Evolutionary conservation across 2,888 invertebrate species (phyloP), one percentile per base, ranked within the genome.

Genomic region (Drosophila setosimentum): DNA sequence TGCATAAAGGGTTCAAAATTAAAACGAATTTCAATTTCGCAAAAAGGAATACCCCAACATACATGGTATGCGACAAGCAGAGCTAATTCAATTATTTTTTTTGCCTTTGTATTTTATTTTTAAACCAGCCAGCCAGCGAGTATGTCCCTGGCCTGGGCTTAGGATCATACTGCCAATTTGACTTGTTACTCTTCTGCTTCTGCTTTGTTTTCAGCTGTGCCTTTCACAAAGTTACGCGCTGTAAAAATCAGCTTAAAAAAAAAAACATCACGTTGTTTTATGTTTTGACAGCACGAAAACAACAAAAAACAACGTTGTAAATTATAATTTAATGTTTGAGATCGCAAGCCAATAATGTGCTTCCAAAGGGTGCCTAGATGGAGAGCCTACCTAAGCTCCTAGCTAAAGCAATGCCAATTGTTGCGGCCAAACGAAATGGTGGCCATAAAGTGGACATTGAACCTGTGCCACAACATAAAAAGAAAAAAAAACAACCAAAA

Each of bases 291-390:
- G 70, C 65, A 16, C 29, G 33, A 60, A 68, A 24, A 61, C 40
- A 53, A 48, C 58, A 72, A 76, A 72, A 85, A 83, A 89, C 87
- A 91, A 89, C 89, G 91, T 91, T 89, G 90, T 91, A 91, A 91
- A 91, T 91, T 91, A 87, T 78, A 89, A 84, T 89, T 91, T 91
- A 82, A 90, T 90, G 88, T 77, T 83, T 76, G 73, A 75, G 78
- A 87, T 87, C 87, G 75, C 73, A 79, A 78, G 71, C 67, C 83
- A 69, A 87, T 83, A 81, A 76, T 69, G 68, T 60, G 59, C 40
- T 51, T 54, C 16, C 33, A 6, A 49, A 49, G 54, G 50, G 63
- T 45, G 27, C 66, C 76, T 54, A 64, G 27, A 29, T 35, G 55
- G 33, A 35, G 33, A 72, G 64, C 35, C 58, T 51, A 13, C 35